A percentile compares a stretch with the other conserved stretches of the same genome.
phyloP scores from a whole-genome alignment of 1,140 invertebrate species.

The Drosophila tropicalis region DNA sequence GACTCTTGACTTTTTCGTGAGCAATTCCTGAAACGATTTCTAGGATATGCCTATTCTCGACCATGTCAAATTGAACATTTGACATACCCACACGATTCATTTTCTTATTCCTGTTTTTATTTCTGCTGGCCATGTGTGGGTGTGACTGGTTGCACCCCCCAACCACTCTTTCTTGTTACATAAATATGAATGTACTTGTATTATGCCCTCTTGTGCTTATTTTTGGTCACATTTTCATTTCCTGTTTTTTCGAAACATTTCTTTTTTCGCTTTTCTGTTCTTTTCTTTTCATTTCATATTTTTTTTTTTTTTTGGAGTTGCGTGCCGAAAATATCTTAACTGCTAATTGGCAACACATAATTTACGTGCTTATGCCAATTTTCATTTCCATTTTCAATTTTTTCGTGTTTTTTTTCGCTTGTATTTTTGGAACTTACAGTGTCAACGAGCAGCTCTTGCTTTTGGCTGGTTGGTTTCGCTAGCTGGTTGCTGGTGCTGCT shows the following conservation, averaged over 20 bases:
- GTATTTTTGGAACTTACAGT: constrained; percentile 43
- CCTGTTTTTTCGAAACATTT: constrained; percentile 25
- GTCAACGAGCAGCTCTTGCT: neutral
- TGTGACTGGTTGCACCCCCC: constrained; percentile 34
- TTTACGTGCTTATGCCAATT: constrained; percentile 79
- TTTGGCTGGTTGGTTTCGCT: neutral
- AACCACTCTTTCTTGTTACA: constrained; percentile 16
- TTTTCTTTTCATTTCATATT: neutral
- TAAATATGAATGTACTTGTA: constrained; percentile 21
- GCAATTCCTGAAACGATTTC: no score
- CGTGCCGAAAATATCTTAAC: constrained; percentile 64
- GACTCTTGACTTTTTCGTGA: no score
- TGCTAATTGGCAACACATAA: constrained; percentile 80
- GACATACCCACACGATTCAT: constrained; percentile 24
- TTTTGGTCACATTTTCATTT: constrained; percentile 67
- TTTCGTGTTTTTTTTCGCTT: constrained; percentile 25
- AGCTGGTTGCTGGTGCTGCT: constrained; percentile 1
- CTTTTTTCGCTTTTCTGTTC: neutral
- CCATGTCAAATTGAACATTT: neutral
- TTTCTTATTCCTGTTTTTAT: constrained; percentile 2
- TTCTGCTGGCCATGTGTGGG: constrained; percentile 19
- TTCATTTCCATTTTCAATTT: constrained; percentile 62
- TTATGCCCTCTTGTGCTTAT: constrained; percentile 42
- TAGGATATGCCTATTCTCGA: neutral
- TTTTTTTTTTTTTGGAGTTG: constrained; percentile 37